Conservation (phyloP, 35 echinoderm and acorn worm genomes). For the Lytechinus pictus region DNA sequence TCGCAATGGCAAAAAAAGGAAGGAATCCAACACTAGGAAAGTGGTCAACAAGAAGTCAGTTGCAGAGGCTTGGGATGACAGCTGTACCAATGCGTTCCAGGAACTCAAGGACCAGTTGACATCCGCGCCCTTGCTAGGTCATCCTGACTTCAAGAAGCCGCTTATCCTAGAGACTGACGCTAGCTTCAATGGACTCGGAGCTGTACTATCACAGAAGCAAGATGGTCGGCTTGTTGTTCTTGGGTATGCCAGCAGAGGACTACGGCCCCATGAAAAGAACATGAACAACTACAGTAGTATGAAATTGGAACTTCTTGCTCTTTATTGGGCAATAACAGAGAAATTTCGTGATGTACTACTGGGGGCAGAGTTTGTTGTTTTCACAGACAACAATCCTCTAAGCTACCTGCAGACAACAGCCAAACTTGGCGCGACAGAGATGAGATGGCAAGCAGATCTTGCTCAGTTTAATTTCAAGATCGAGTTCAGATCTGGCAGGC, state of each 20-base stretch:
- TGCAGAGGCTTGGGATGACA: slow-evolving; percentile 46
- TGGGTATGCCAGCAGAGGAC: slow-evolving; percentile 52
- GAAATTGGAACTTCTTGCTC: slow-evolving; percentile 80
- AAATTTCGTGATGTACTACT: slow-evolving; percentile 78
- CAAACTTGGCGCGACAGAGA: too few relatives aligned
- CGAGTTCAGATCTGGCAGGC: too few relatives aligned
- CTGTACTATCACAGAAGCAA: slow-evolving; percentile 68
- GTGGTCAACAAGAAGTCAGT: background rate
- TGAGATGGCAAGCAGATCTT: too few relatives aligned
- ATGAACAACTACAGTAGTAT: slow-evolving; percentile 89
- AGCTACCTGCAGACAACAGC: slow-evolving; percentile 70
- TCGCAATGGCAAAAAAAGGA: background rate
- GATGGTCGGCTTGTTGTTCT: slow-evolving; percentile 50
- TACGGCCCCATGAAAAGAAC: slow-evolving; percentile 63
- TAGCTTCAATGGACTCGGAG: slow-evolving; percentile 61
- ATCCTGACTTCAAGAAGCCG: too few relatives aligned
- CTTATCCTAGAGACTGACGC: too few relatives aligned
- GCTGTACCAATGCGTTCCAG: slow-evolving; percentile 56
- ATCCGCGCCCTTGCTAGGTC: too few relatives aligned
- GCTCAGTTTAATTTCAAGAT: too few relatives aligned
- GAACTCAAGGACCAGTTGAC: slow-evolving; percentile 45
- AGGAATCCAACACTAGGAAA: too few relatives aligned
- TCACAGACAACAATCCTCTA: slow-evolving; percentile 80
- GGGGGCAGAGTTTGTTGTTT: slow-evolving; percentile 77
- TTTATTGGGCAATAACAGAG: slow-evolving; percentile 70